A percentile compares a stretch with the other conserved stretches of the same genome.
These are phyloP conservation scores for Eristalis pertinax DNA, from an alignment of 2,888 invertebrate genomes.

Conservation along the genomic window DNA sequence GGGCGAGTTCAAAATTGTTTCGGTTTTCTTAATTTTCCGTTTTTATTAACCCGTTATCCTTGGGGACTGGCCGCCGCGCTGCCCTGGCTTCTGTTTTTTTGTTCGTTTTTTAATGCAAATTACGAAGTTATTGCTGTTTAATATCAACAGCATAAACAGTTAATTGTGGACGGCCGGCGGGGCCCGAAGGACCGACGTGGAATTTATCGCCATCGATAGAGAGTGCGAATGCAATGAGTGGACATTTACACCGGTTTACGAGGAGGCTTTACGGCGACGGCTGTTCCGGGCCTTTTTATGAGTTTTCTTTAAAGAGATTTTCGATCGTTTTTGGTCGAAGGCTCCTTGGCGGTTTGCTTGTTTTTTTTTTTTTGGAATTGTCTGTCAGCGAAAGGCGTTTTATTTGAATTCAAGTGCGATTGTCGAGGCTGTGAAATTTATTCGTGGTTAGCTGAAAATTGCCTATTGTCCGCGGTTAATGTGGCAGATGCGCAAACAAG, in stretches of 20 bases:
- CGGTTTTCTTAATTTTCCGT: background rate
- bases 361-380: background rate
- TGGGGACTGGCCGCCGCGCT: slow-evolving; percentile 8
- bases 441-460: background rate
- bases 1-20: slow-evolving; percentile 5
- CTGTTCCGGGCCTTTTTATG: slow-evolving; percentile 2
- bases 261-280: slow-evolving; percentile 8
- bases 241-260: slow-evolving; percentile 26
- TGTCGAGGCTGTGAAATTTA: background rate
- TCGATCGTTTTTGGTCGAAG: background rate
- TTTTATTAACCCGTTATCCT: slow-evolving; percentile 9
- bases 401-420: background rate
- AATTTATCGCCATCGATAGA: background rate
- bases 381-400: background rate
- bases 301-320: background rate
- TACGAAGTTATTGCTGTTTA: slow-evolving; percentile 48
- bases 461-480: background rate
- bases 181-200: background rate
- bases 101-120: slow-evolving; percentile 31
- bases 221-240: slow-evolving; percentile 24
- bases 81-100: background rate
- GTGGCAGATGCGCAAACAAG: background rate
- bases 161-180: slow-evolving; percentile 32
- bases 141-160: slow-evolving; percentile 40
- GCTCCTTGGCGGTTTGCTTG: background rate